A percentile compares a stretch with the other conserved stretches of the same genome.
Evolutionary conservation across 1,140 invertebrate genomes (phyloP).

Genomic region (Zaprionus taronus): DNA sequence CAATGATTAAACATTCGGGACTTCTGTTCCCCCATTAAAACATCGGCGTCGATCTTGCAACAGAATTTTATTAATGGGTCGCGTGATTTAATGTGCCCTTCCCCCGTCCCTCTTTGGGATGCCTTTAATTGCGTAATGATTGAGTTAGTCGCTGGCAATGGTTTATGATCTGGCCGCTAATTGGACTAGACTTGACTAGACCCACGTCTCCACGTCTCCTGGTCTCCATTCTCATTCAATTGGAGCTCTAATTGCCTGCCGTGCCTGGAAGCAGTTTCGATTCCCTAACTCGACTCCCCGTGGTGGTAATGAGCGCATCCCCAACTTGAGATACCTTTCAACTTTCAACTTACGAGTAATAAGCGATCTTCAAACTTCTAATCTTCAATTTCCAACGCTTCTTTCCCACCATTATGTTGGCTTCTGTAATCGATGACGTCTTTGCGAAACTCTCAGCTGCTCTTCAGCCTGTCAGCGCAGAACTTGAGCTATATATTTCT

Average conservation of each 20-base stretch:
- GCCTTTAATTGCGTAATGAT: slow-evolving; percentile 74
- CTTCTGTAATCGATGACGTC: neutral
- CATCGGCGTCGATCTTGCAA: slow-evolving; percentile 51
- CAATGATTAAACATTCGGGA: slow-evolving; percentile 78
- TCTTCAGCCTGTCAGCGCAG: neutral
- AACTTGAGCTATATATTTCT: neutral
- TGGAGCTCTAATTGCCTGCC: slow-evolving; percentile 44
- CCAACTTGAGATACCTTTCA: slow-evolving; percentile 41
- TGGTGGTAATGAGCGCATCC: slow-evolving; percentile 51
- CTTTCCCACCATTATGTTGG: neutral
- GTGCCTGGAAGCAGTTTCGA: slow-evolving; percentile 24
- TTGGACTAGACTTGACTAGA: slow-evolving; percentile 41
- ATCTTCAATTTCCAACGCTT: slow-evolving; percentile 42
- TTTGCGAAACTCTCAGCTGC: neutral
- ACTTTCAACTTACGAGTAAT: slow-evolving; percentile 20
- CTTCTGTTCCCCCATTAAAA: slow-evolving; percentile 64
- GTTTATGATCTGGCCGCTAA: slow-evolving; percentile 71
- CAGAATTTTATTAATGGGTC: slow-evolving; percentile 76
- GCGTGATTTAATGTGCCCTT: slow-evolving; percentile 73
- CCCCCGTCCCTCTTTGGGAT: slow-evolving; percentile 22
- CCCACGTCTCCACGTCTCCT: neutral
- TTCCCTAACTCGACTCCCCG: slow-evolving; percentile 40
- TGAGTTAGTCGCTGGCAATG: slow-evolving; percentile 64
- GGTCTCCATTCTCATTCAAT: too few species aligned
- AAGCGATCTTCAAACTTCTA: neutral